Evolutionary conservation across 2,797 vertebrate species (phyloP).

Genomic region (Lagocephalus sceleratus): DNA sequence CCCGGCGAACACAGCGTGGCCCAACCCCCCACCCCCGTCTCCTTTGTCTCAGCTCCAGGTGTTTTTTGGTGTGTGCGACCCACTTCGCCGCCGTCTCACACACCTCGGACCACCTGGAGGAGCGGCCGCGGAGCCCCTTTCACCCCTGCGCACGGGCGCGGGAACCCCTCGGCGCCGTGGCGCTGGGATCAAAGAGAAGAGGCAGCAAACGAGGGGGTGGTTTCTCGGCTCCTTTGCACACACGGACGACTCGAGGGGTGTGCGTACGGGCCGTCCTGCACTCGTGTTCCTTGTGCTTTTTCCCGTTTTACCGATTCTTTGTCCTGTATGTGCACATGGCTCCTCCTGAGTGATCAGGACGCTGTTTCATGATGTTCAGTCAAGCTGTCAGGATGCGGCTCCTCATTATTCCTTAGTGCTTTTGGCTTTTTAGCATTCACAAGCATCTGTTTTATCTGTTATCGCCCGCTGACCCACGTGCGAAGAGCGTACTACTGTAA

Average conservation of each 20-base stretch:
- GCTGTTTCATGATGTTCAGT: slow-evolving; percentile 22
- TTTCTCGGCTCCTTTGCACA: slow-evolving; percentile 32
- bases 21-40: not conserved
- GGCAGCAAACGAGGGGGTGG: not conserved
- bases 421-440: slow-evolving; percentile 19
- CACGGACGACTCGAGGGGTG: slow-evolving; percentile 44
- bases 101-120: slow-evolving; percentile 69
- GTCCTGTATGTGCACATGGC: slow-evolving; percentile 49
- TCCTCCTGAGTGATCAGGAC: slow-evolving; percentile 45
- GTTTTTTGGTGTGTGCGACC: slow-evolving; percentile 66
- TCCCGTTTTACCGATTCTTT: slow-evolving; percentile 32
- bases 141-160: slow-evolving; percentile 34
- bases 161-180: slow-evolving; percentile 38
- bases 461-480: too few relatives aligned
- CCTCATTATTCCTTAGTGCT: slow-evolving; percentile 5
- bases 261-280: slow-evolving; percentile 42
- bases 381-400: slow-evolving; percentile 6
- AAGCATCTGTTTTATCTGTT: not conserved
- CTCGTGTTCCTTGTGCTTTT: slow-evolving; percentile 36
- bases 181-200: slow-evolving; percentile 26
- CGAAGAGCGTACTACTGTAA: too few relatives aligned
- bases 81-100: slow-evolving; percentile 36
- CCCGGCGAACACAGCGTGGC: too few relatives aligned
- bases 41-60: slow-evolving; percentile 56
- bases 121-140: slow-evolving; percentile 49